Evolutionary conservation across 1,140 invertebrate species (phyloP), one percentile per base, ranked within the genome.

Genomic region (Drosophila simulans): DNA sequence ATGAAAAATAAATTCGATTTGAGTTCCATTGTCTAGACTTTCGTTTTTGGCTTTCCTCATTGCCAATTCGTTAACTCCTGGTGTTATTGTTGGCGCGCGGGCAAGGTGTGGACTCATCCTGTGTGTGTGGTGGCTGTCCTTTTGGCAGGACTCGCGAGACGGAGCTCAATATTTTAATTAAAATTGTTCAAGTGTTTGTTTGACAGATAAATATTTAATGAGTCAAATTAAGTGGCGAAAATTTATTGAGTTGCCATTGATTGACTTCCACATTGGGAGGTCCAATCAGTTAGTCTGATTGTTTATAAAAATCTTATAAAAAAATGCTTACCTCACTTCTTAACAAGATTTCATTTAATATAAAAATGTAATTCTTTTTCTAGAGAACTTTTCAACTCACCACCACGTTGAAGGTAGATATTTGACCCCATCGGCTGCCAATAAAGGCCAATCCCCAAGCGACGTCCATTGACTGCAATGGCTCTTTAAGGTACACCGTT

Each of bases 21-120:
- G 84, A 89, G 84, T 89, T 80, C 66, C 85, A 89, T 89, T 89
- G 84, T 89, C 84, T 89, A 89, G 84, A 89, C 83, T 43, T 74
- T 89, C 71, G 62, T 58, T 84, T 88, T 85, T 62, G 68, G 69
- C 62, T 65, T 64, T 65, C 66, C 84, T 83, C 86, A 88, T 89
- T 88, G 83, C 83, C 83, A 88, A 89, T 88, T 88, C 83, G 71
- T 62, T 88, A 86, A 89, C 68, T 60, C 42, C 60, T 72, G 64
- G 48, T 76, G 34, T 65, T 69, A 15, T 63, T 66, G 48, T 56
- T 40, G 65, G 39, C 48, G 39, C 43, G 40, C 22, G 35, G 62
- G 62, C 71, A 88, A 88, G 83, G 79, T 83, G 71, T 82, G 78
- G 60, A 77, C 45, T 48, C 57, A 27, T 59, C 34, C 37, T 53